Base-by-base conservation (phyloP, 2,113 vertebrate species). In the Callipepla squamata region DNA sequence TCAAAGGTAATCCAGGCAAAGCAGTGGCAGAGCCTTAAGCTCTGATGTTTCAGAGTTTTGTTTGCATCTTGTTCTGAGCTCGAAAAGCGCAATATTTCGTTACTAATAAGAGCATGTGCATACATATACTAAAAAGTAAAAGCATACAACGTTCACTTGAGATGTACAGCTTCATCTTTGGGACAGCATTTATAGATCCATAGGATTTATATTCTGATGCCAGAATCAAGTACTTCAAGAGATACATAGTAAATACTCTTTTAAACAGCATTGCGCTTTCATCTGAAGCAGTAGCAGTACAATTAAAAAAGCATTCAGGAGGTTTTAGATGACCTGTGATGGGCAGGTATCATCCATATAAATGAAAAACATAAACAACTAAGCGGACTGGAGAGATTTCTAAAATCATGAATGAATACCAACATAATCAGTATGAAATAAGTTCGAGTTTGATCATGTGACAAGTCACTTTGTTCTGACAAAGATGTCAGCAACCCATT, bases 21-120 rank as follows among this genome's bases (percentile, higher is more conserved):
- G 19, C 26, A 74, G 45, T 87, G 65, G 48, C 23, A 73, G 16
- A 87, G 40, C 69, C 38, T 51, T 57, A 5, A 34, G 20, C 19
- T 38, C 32, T 72, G 36, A 23, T 30, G 11, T n/a, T 58, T 44
- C 17, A 5, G 58, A 66, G n/a, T 79, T 70, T 89, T 72, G 26
- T 65, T 87, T 59, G 13, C 15, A 36, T 67, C 34, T 62, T 70
- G 20, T 75, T 62, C 38, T 40, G 68, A 80, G n/a, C 68, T 74
- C 67, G 66, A 36, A 55, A 80, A 92, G 34, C 25, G 59, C 20
- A 70, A 59, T 26, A n/a, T 13, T 0, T 77, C 25, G 15, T 17
- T 74, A 14, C 14, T 51, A 38, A 1, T 51, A 36, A 65, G 7
- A 16, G 16, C 59, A 10, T 16, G 1, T 18, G 16, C 0, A 0